Evolutionary conservation across 2,888 invertebrate genomes (phyloP).

Genomic region (Aleiodes alternator): DNA sequence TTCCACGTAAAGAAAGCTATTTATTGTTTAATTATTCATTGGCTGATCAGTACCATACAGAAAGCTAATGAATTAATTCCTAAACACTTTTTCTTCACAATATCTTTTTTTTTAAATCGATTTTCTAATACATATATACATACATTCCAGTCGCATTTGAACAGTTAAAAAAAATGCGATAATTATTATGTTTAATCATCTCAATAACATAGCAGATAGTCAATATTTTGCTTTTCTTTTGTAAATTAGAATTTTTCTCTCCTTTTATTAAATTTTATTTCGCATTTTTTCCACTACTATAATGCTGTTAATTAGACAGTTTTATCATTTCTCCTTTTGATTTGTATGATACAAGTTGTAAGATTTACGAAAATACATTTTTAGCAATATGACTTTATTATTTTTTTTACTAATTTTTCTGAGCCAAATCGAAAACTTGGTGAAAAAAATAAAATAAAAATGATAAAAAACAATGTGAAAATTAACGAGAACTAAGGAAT

Average conservation of each 20-base stretch:
- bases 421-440: conserved; percentile 7
- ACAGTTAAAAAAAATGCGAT: conserved; percentile 46
- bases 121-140: conserved; percentile 55
- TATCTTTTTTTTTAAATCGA: conserved; percentile 36
- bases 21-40: conserved; percentile 37
- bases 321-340: not conserved
- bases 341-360: conserved; percentile 13
- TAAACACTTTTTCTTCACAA: conserved; percentile 38
- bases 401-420: not conserved
- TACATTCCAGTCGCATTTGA: conserved; percentile 46
- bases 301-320: conserved; percentile 2
- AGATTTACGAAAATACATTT: conserved; percentile 22
- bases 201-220: conserved; percentile 14
- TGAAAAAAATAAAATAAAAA: not conserved
- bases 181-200: conserved; percentile 35
- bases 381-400: conserved; percentile 11
- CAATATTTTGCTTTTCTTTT: not conserved
- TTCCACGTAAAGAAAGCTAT: conserved; percentile 15
- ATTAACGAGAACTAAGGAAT: not conserved
- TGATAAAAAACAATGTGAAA: not conserved
- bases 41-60: conserved; percentile 28
- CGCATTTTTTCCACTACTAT: not conserved
- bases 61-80: conserved; percentile 32
- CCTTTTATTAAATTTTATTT: not conserved
- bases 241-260: conserved; percentile 5